Percentiles rank a stretch among this genome's conserved stretches.
phyloP scores from a whole-genome alignment of 1,140 invertebrate species.

The Hyles euphorbiae region DNA sequence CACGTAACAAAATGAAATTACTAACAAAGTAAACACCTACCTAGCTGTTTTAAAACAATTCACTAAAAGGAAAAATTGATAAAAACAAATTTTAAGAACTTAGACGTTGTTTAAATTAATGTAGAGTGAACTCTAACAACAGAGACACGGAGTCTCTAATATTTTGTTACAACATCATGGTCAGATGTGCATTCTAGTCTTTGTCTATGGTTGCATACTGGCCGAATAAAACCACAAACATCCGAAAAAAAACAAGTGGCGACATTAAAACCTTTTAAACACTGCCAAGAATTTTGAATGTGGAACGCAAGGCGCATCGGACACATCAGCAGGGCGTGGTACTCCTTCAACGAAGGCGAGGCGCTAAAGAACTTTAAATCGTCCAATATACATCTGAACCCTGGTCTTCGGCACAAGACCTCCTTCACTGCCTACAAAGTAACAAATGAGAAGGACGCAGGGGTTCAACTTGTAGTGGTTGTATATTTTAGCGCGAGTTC shows the following conservation, averaged over 20 bases:
- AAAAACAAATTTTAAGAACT: too few species aligned
- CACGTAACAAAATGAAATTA: too few species aligned
- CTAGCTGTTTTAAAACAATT: too few species aligned
- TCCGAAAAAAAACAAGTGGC: slow-evolving; percentile 13
- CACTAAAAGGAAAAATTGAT: too few species aligned
- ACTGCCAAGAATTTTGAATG: slow-evolving; percentile 47
- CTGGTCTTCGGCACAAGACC: not conserved
- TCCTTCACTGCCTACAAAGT: not conserved
- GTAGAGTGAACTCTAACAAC: too few species aligned
- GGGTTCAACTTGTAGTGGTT: slow-evolving; percentile 33
- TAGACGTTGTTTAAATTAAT: too few species aligned
- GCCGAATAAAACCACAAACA: not conserved
- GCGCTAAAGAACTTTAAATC: slow-evolving; percentile 15
- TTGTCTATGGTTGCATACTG: too few species aligned
- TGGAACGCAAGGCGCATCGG: slow-evolving; percentile 42
- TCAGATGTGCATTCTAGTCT: too few species aligned
- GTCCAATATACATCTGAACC: slow-evolving; percentile 3
- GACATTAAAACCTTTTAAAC: slow-evolving; percentile 11
- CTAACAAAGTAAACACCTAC: not conserved
- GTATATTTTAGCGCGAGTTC: slow-evolving; percentile 45
- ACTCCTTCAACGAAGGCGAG: slow-evolving; percentile 27
- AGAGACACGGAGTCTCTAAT: too few species aligned
- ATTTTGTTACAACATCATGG: too few species aligned
- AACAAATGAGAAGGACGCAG: slow-evolving; percentile 17
- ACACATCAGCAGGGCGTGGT: slow-evolving; percentile 58